Base-by-base conservation (phyloP, 2,797 vertebrate species). In the Tragelaphus eurycerus region DNA sequence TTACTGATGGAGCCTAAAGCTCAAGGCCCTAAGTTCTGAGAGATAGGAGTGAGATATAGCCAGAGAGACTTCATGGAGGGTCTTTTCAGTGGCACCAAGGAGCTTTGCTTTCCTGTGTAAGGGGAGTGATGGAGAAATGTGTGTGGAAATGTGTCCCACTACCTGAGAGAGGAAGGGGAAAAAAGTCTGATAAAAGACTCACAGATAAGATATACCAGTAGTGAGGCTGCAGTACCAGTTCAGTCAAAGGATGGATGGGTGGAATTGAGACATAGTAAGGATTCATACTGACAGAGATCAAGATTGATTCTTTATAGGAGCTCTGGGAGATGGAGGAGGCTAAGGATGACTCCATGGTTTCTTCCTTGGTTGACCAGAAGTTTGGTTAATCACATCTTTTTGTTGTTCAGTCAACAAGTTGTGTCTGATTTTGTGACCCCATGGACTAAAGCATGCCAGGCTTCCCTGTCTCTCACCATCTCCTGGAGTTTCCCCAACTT, bases 221-320 rank as follows among this genome's bases (percentile, higher is more conserved):
- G 13, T 57, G 21, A 46, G 59, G n/a, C 93, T 9, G 23, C 50
- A 23, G 38, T 7, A 0, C 11, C 11, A 10, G 46, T 15, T 21
- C 5, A 3, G 31, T 8, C 1, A 4, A 9, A 86, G 31, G 43
- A 25, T 3, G 7, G 59, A 1, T 0, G 10, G 48, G 13, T 4
- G 64, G 57, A 27, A 11, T 4, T 1, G 5, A 55, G 74, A 54
- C 48, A 6, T 3, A 7, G 7, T 7, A 0, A 1, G 21, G 9
- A 1, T 19, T 2, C 7, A 34, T 4, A 6, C 0, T 6, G 48
- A 25, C 15, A 27, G 64, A 34, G 55, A 38, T 29, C 1, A 7
- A 0, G 16, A 0, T 9, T 3, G 27, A 6, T 21, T 48, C 34
- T 10, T 0, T 0, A 0, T 4, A 4, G 13, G 54, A 46, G 10